These are phyloP conservation scores for Anguilla pacifica DNA, from an alignment of 2,797 vertebrate species.

Conservation along the genomic window DNA sequence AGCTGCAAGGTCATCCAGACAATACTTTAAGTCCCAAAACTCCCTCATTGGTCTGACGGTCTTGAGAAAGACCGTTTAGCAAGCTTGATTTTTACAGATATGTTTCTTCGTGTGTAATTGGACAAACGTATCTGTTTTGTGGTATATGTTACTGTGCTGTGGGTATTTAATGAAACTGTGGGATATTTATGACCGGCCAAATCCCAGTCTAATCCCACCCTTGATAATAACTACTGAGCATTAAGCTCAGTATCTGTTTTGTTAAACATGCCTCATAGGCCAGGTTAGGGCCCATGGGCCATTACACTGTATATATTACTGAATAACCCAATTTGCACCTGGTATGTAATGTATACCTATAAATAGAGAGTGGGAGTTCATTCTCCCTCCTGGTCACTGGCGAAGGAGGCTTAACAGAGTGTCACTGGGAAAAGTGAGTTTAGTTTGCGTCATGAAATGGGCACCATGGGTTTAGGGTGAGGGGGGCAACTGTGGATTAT, in stretches of 20 bases:
- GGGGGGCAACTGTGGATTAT: slow-evolving; percentile 46
- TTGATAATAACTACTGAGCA: slow-evolving; percentile 65
- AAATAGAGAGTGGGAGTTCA: slow-evolving; percentile 51
- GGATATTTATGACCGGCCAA: slow-evolving; percentile 71
- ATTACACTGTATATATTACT: slow-evolving; percentile 63
- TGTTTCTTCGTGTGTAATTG: slow-evolving; percentile 41
- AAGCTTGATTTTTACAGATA: slow-evolving; percentile 46
- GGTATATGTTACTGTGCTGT: slow-evolving; percentile 49
- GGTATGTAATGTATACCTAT: slow-evolving; percentile 71
- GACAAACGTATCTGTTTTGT: slow-evolving; percentile 44
- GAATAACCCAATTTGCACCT: slow-evolving; percentile 76
- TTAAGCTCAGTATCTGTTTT: slow-evolving; percentile 67
- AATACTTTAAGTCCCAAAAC: slow-evolving; percentile 16
- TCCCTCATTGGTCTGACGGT: slow-evolving; percentile 43
- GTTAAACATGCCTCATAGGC: slow-evolving; percentile 61
- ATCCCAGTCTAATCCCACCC: slow-evolving; percentile 72
- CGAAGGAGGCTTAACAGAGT: slow-evolving; percentile 39
- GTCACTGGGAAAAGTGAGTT: slow-evolving; percentile 37
- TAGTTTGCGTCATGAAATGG: slow-evolving; percentile 58
- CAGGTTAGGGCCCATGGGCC: slow-evolving; percentile 57
- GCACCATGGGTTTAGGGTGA: slow-evolving; percentile 50
- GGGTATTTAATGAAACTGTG: slow-evolving; percentile 70
- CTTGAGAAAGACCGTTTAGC: slow-evolving; percentile 57
- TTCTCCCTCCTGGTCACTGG: slow-evolving; percentile 53
- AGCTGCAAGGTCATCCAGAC: slow-evolving; percentile 64